Percentiles rank a stretch among this genome's conserved stretches.
Conservation (phyloP, 2,797 vertebrate genomes). For the Cryptoprocta ferox region DNA sequence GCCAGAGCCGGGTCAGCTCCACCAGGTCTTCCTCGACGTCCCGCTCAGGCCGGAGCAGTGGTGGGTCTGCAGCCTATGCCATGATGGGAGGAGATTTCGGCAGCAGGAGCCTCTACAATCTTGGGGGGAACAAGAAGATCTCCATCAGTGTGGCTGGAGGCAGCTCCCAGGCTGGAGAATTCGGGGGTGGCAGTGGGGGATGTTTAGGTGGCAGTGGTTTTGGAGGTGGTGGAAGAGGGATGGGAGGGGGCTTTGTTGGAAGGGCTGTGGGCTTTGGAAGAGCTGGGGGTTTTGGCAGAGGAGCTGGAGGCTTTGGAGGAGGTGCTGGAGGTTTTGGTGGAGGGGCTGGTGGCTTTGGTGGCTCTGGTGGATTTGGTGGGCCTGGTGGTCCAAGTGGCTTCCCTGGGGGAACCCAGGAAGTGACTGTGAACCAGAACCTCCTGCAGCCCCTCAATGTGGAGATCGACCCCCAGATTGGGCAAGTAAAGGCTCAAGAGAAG, state of each 20-base stretch:
- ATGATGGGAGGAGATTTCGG: not conserved
- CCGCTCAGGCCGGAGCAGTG: not conserved
- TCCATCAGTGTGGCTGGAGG: conserved; percentile 35
- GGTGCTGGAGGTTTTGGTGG: not conserved
- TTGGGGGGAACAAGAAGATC: conserved; percentile 48
- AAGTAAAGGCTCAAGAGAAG: conserved; percentile 90
- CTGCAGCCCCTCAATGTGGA: conserved; percentile 89
- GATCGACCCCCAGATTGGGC: conserved; percentile 91
- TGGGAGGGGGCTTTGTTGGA: not conserved
- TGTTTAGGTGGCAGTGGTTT: not conserved
- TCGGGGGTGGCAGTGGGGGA: not conserved
- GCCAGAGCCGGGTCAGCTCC: not conserved
- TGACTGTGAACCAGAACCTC: conserved; percentile 85
- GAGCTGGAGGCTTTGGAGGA: not conserved
- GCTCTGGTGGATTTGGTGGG: conserved; percentile 45
- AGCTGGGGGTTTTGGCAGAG: not conserved
- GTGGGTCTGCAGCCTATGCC: not conserved
- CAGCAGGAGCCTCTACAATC: conserved; percentile 43
- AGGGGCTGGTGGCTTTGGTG: not conserved
- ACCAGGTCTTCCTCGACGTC: not conserved
- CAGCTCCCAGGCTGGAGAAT: not conserved
- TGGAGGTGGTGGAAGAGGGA: conserved; percentile 36
- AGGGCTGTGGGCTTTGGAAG: conserved; percentile 20
- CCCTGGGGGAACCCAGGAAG: conserved; percentile 83
- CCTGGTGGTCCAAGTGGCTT: conserved; percentile 5